Evolutionary conservation across 2,888 invertebrate genomes (phyloP).

Genomic region (Lasioglossum figueresi): DNA sequence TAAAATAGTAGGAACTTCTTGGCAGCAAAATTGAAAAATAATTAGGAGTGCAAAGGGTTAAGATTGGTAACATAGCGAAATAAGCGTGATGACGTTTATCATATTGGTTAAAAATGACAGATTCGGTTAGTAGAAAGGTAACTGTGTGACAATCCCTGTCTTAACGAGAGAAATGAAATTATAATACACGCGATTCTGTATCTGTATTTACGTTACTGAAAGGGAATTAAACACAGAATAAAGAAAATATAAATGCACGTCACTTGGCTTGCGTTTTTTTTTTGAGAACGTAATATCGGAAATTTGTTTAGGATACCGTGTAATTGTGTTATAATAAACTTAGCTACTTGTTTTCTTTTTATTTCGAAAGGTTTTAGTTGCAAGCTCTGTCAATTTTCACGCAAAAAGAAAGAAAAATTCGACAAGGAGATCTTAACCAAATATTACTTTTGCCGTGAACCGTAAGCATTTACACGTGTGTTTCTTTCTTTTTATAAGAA

Average conservation of each 20-base stretch:
- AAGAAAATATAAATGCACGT: not conserved
- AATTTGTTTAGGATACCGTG: not conserved
- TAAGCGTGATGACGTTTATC: not conserved
- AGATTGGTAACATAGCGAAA: slow-evolving; percentile 9
- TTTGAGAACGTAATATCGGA: not conserved
- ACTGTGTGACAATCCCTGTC: no score
- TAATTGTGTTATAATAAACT: not conserved
- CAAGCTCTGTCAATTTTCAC: slow-evolving; percentile 36
- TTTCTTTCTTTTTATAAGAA: not conserved
- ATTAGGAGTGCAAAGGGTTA: no score
- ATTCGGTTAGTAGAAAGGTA: not conserved
- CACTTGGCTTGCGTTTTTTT: not conserved
- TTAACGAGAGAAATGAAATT: not conserved
- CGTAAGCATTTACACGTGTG: not conserved
- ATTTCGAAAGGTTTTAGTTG: not conserved
- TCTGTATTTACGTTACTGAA: not conserved
- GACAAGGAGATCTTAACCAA: slow-evolving; percentile 39
- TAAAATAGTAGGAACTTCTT: no score
- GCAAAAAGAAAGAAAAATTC: slow-evolving; percentile 31
- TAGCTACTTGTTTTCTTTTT: not conserved
- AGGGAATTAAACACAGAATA: not conserved
- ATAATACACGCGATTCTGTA: not conserved
- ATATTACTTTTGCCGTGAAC: slow-evolving; percentile 11
- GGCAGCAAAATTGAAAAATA: no score
- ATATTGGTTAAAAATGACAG: slow-evolving; percentile 11